Evolutionary conservation across 2,888 invertebrate species (phyloP).

Genomic region (Pandemis cinnamomeana): DNA sequence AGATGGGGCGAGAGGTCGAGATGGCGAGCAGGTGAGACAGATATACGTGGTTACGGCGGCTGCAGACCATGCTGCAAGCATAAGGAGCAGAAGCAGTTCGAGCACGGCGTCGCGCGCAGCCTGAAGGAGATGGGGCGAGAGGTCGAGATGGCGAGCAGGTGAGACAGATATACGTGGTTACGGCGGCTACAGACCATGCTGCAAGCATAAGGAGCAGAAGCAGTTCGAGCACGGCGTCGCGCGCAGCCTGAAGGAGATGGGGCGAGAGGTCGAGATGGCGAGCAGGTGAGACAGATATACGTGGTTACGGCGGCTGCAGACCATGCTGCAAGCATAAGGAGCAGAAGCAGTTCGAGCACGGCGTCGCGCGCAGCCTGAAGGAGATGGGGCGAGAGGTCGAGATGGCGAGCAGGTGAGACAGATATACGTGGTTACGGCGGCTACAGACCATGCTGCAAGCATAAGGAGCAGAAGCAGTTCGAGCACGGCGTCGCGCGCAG

Average conservation of each 20-base stretch:
- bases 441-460: conserved; percentile 87
- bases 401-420: conserved; percentile 88
- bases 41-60: neutral
- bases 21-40: conserved; percentile 88
- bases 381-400: conserved; percentile 91
- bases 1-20: conserved; percentile 91
- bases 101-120: conserved; percentile 85
- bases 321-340: conserved; percentile 90
- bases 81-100: conserved; percentile 91
- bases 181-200: conserved; percentile 81
- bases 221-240: conserved; percentile 87
- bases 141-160: conserved; percentile 92
- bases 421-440: neutral
- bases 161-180: conserved; percentile 43
- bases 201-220: conserved; percentile 92
- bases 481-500: conserved; percentile 86
- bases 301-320: conserved; percentile 45
- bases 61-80: conserved; percentile 89
- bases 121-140: conserved; percentile 89
- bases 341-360: conserved; percentile 90
- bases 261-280: conserved; percentile 91
- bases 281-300: conserved; percentile 85
- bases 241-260: conserved; percentile 86
- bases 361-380: conserved; percentile 85
- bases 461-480: conserved; percentile 92